These are phyloP conservation scores for Sebastes diaconus DNA, from an alignment of 2,797 vertebrate species.

Conservation along the genomic window DNA sequence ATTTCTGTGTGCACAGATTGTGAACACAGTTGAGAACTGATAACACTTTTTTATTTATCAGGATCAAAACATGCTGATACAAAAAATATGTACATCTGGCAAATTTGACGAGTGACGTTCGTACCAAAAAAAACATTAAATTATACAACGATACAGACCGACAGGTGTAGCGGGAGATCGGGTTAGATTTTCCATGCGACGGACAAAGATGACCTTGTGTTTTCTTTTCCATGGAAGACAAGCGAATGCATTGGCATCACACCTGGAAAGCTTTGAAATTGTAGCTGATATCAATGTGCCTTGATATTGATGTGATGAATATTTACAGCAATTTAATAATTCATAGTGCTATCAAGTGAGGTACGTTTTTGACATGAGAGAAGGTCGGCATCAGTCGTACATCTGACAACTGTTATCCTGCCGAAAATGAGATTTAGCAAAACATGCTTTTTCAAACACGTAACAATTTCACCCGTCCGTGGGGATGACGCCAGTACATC, in stretches of 20 bases:
- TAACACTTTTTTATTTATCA: conserved; percentile 67
- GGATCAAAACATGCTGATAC: conserved; percentile 70
- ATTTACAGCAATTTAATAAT: conserved; percentile 63
- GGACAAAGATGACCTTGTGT: not conserved
- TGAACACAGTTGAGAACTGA: not conserved
- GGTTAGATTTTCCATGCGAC: not conserved
- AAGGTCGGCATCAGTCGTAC: not conserved
- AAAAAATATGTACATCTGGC: conserved; percentile 79
- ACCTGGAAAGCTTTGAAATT: conserved; percentile 35
- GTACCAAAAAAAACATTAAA: conserved; percentile 69
- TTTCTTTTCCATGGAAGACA: conserved; percentile 19
- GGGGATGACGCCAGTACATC: conserved; percentile 29
- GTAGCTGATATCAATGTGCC: conserved; percentile 31
- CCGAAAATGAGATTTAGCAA: not conserved
- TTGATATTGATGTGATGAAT: conserved; percentile 50
- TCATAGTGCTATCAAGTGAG: conserved; percentile 56
- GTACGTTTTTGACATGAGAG: conserved; percentile 50
- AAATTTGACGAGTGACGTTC: conserved; percentile 32
- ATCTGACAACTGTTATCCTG: not conserved
- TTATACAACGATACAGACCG: conserved; percentile 17
- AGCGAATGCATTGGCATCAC: conserved; percentile 50
- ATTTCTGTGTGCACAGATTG: not conserved
- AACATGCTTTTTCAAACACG: not conserved
- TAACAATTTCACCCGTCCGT: not conserved
- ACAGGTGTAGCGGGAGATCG: conserved; percentile 3